Conservation (phyloP, 2,888 invertebrate species). For the Kuschelorhynchus macadamiae region DNA sequence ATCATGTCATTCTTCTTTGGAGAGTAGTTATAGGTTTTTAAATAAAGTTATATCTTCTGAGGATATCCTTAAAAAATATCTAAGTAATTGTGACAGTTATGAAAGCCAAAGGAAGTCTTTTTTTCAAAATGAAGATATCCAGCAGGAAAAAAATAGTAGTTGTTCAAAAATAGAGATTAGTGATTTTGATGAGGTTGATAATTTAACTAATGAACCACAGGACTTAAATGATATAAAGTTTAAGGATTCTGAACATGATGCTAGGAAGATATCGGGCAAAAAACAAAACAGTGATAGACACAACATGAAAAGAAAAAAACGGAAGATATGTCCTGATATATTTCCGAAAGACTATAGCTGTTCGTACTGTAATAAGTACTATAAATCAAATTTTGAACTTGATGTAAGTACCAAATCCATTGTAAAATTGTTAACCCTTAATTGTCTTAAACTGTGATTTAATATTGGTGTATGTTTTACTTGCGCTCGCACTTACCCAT, state of each 20-base stretch:
- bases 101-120: not conserved
- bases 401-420: conserved; percentile 40
- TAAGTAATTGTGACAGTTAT: not conserved
- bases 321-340: conserved; percentile 33
- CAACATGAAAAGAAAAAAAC: conserved; percentile 42
- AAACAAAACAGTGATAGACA: not conserved
- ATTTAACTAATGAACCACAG: too few relatives aligned
- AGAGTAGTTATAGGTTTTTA: conserved; percentile 12
- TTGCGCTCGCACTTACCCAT: too few relatives aligned
- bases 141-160: not conserved
- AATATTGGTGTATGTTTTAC: too few relatives aligned
- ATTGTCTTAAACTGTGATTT: too few relatives aligned
- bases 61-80: conserved; percentile 7
- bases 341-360: conserved; percentile 51
- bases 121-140: not conserved
- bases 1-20: conserved; percentile 2
- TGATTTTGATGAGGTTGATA: not conserved
- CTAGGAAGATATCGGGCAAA: not conserved
- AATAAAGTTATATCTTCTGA: conserved; percentile 7
- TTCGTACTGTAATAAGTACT: conserved; percentile 56
- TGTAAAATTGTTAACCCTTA: too few relatives aligned
- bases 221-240: not conserved
- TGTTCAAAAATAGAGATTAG: not conserved
- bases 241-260: not conserved
- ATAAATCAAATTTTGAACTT: conserved; percentile 57